A percentile compares a stretch with the other conserved stretches of the same genome.
phyloP scores from a whole-genome alignment of 2,797 vertebrate species.

The Arnoldichthys spilopterus region DNA sequence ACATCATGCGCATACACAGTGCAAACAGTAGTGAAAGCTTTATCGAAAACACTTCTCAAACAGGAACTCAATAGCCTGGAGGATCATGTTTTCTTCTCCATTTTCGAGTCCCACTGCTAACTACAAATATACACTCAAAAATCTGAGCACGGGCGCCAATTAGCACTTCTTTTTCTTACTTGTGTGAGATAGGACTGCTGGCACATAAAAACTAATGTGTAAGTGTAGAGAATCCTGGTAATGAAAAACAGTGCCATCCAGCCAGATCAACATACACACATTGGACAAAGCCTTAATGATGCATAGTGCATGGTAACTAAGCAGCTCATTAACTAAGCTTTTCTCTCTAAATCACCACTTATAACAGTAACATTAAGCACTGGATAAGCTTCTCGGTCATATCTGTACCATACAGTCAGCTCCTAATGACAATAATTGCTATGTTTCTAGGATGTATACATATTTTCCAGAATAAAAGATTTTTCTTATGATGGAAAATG shows the following conservation, averaged over 20 bases:
- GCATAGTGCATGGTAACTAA: conserved; percentile 26
- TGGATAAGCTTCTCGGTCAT: not conserved
- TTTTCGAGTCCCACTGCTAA: not conserved
- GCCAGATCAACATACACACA: not conserved
- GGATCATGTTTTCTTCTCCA: not conserved
- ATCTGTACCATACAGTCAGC: not conserved
- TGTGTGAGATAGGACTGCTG: conserved; percentile 18
- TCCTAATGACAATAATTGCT: not conserved
- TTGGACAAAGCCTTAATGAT: conserved; percentile 26
- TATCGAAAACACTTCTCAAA: conserved; percentile 7
- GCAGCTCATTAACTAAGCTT: conserved; percentile 13
- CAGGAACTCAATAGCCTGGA: not conserved
- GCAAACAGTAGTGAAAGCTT: conserved; percentile 15
- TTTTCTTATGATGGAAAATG: no score
- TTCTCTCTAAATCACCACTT: conserved; percentile 8
- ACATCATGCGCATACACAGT: not conserved
- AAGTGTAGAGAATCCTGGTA: not conserved
- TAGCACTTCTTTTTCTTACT: conserved; percentile 30
- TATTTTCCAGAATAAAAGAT: no score
- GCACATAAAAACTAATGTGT: conserved; percentile 2
- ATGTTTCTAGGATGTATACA: no score
- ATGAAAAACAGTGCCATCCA: conserved; percentile 1
- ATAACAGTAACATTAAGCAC: not conserved
- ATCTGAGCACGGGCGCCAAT: conserved; percentile 35
- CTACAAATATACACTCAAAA: not conserved